Percentiles rank a stretch among this genome's conserved stretches.
These are phyloP conservation scores for Coracias cyanogaster DNA, from an alignment of 2,797 vertebrate species.

Conservation along the genomic window DNA sequence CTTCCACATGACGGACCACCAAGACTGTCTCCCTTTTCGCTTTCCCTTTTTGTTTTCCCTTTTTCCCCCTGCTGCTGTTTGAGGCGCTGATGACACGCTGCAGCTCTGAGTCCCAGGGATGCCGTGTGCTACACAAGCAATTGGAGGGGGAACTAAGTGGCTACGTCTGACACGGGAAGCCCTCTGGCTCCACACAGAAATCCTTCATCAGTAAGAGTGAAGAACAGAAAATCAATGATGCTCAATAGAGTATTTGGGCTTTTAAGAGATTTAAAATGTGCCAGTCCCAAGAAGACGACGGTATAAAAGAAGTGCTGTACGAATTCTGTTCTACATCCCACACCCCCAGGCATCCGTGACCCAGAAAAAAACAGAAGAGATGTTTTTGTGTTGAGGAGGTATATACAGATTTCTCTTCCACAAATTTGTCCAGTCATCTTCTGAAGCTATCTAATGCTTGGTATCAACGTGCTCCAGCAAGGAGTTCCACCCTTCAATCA, in stretches of 20 bases:
- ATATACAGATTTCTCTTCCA: neutral
- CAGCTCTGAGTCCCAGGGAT: neutral
- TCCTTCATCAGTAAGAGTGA: neutral
- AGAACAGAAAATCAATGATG: neutral
- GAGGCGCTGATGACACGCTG: neutral
- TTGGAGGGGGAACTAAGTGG: neutral
- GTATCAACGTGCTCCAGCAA: neutral
- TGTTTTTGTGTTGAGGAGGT: neutral
- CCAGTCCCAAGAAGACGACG: accelerated
- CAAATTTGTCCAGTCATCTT: neutral
- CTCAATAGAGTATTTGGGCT: neutral
- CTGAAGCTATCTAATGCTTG: neutral
- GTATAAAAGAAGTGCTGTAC: neutral
- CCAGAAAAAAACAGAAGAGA: neutral
- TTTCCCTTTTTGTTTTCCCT: too few species aligned
- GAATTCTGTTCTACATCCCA: neutral
- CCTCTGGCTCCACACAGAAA: neutral
- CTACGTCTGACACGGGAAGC: neutral
- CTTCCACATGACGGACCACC: neutral
- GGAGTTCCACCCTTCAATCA: neutral
- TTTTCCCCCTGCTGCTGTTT: neutral
- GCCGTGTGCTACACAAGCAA: neutral
- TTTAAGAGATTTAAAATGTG: neutral
- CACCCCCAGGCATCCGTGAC: accelerated
- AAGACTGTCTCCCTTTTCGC: neutral